These are phyloP conservation scores for Drosophila pectinifera DNA, from an alignment of 1,140 invertebrate genomes.

Conservation along the genomic window DNA sequence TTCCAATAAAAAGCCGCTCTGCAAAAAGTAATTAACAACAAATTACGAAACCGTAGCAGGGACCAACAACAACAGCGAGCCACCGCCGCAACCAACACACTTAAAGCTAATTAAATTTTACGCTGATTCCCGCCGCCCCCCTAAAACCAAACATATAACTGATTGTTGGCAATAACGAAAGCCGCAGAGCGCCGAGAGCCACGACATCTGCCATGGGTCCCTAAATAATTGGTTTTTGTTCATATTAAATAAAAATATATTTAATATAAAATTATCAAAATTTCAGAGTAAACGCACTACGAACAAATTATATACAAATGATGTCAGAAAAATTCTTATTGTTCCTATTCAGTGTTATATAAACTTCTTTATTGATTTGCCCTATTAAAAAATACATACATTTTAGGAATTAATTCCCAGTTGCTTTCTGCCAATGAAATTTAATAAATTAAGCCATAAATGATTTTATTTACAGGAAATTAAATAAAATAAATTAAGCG, in stretches of 20 bases:
- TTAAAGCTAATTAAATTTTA: constrained; percentile 76
- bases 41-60: constrained; percentile 61
- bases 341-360: not conserved
- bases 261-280: constrained; percentile 20
- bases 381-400: not conserved
- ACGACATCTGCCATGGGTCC: constrained; percentile 22
- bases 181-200: constrained; percentile 30
- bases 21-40: constrained; percentile 78
- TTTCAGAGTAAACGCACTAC: not conserved
- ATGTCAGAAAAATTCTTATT: not conserved
- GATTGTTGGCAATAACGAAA: constrained; percentile 43
- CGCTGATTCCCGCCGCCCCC: constrained; percentile 8
- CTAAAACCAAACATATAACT: constrained; percentile 26
- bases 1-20: constrained; percentile 69
- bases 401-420: too few species aligned
- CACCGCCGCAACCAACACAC: constrained; percentile 63
- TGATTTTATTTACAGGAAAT: not conserved
- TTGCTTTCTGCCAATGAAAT: constrained; percentile 36
- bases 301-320: not conserved
- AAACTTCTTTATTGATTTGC: too few species aligned
- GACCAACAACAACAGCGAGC: constrained; percentile 28
- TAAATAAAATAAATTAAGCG: too few species aligned
- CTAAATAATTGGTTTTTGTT: too few species aligned
- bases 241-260: constrained; percentile 19
- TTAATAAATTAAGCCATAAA: constrained; percentile 39